Conservation (phyloP, 2,113 vertebrate genomes). For the Girardinichthys multiradiatus region DNA sequence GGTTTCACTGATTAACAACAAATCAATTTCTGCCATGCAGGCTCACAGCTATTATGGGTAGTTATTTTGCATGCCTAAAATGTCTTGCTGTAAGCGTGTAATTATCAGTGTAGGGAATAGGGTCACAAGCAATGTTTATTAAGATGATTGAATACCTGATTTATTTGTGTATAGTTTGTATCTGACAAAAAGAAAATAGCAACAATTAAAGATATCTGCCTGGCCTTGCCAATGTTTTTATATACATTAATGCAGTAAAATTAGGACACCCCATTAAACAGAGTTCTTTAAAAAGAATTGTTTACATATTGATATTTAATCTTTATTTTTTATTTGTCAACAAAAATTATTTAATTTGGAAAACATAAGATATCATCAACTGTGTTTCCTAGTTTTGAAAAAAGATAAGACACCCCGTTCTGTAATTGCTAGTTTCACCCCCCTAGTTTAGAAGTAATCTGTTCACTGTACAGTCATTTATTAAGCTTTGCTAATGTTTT, state of each 20-base stretch:
- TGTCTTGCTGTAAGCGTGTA: conserved; percentile 30
- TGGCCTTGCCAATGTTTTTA: neutral
- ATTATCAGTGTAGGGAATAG: conserved; percentile 30
- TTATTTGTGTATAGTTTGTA: conserved; percentile 12
- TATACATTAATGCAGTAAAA: neutral
- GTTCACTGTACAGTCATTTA: no score
- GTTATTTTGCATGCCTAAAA: conserved; percentile 53
- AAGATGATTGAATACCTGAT: conserved; percentile 12
- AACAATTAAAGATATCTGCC: neutral
- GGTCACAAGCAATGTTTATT: conserved; percentile 28
- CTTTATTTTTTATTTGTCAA: no score
- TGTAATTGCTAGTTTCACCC: no score
- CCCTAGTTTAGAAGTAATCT: no score
- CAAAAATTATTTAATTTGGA: no score
- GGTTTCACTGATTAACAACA: conserved; percentile 65
- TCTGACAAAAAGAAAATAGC: neutral
- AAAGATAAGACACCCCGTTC: no score
- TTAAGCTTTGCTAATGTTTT: no score
- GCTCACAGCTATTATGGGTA: conserved; percentile 44
- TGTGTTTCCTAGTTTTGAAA: no score
- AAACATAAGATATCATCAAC: no score
- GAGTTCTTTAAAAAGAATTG: neutral
- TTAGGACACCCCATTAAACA: neutral
- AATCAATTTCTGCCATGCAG: conserved; percentile 41
- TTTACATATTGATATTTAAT: neutral